These are phyloP conservation scores for Mongoloraphidia duomilia DNA, from an alignment of 2,888 invertebrate species.

Conservation along the genomic window DNA sequence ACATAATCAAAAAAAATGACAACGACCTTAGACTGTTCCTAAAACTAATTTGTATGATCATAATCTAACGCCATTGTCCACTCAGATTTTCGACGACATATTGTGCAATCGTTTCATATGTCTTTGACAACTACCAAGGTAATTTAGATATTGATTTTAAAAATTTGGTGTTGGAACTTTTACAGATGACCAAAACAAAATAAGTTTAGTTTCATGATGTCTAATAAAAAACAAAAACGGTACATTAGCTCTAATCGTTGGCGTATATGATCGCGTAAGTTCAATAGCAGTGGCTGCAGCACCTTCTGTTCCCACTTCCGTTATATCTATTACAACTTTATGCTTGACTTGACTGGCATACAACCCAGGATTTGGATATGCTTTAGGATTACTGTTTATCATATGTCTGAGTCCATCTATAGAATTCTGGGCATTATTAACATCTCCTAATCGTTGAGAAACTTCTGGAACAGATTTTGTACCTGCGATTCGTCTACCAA, in stretches of 20 bases:
- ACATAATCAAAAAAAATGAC: too few relatives aligned
- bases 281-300: conserved; percentile 48
- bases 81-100: too few relatives aligned
- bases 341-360: conserved; percentile 48
- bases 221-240: conserved; percentile 64
- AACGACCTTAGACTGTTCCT: too few relatives aligned
- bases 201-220: conserved; percentile 46
- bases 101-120: too few relatives aligned
- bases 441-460: not conserved
- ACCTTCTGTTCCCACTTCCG: conserved; percentile 57
- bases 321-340: conserved; percentile 47
- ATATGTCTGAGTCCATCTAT: conserved; percentile 21
- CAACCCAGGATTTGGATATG: conserved; percentile 40
- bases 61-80: too few relatives aligned
- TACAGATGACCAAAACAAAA: conserved; percentile 58
- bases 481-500: conserved; percentile 23
- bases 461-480: conserved; percentile 10
- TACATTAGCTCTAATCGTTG: conserved; percentile 42
- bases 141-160: not conserved
- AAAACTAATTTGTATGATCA: too few relatives aligned
- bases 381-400: conserved; percentile 22
- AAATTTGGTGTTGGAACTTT: conserved; percentile 36
- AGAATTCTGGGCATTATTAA: conserved; percentile 1
- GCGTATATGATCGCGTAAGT: conserved; percentile 36
- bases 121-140: too few relatives aligned